These are phyloP conservation scores for Dolichoris vasculosae DNA, from an alignment of 1,140 invertebrate species.

Conservation along the genomic window DNA sequence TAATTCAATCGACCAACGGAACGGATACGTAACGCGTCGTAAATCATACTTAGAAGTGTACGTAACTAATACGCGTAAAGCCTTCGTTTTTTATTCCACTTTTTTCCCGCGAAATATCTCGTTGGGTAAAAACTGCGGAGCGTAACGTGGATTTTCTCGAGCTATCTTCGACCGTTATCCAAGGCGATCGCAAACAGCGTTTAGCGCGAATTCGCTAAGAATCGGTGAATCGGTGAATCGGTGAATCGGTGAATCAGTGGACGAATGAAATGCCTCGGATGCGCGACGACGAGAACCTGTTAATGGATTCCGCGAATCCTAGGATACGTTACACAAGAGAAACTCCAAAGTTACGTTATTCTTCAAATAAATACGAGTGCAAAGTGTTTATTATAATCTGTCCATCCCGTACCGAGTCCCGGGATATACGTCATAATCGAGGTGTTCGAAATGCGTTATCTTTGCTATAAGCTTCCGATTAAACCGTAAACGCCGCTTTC, in stretches of 20 bases:
- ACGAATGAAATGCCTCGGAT: background rate
- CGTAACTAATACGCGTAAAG: conserved; percentile 11
- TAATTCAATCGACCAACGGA: background rate
- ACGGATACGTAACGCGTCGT: conserved; percentile 20
- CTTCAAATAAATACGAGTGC: conserved; percentile 11
- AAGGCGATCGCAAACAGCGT: conserved; percentile 19
- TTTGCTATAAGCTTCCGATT: conserved; percentile 21
- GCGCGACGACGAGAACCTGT: background rate
- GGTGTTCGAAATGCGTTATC: conserved; percentile 14
- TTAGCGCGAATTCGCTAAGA: background rate
- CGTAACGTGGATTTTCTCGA: background rate
- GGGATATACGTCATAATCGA: conserved; percentile 23
- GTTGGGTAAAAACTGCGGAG: background rate
- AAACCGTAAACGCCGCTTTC: background rate
- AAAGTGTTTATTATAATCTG: conserved; percentile 2
- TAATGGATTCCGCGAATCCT: conserved; percentile 25
- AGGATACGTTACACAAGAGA: background rate
- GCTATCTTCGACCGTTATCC: conserved; percentile 31
- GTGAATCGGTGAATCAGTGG: no score
- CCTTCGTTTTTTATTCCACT: background rate
- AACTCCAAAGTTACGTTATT: conserved; percentile 4
- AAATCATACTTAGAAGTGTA: conserved; percentile 39
- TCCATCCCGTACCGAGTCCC: background rate
- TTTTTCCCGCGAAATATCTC: background rate
- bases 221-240: no score